Percentiles rank a stretch among this genome's conserved stretches.
Evolutionary conservation across 2,113 vertebrate genomes (phyloP).

Genomic region (Sebastes schlegelii): DNA sequence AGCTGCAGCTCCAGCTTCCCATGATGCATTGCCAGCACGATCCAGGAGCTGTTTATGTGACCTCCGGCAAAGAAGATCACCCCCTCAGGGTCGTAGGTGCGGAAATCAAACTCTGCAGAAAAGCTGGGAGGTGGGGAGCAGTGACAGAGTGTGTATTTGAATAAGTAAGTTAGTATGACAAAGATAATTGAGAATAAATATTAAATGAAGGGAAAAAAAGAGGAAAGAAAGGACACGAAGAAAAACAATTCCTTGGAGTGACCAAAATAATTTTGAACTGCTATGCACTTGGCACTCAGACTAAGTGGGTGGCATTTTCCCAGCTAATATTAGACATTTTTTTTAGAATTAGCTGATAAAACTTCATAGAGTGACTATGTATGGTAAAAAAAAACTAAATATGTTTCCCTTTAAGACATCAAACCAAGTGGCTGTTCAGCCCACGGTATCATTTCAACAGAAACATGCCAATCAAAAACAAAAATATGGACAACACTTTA

Average conservation of each 20-base stretch:
- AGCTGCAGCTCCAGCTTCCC: constrained; percentile 95
- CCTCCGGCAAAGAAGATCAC: constrained; percentile 97
- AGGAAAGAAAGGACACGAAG: background rate
- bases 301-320: background rate
- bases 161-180: background rate
- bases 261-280: constrained; percentile 18
- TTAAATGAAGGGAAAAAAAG: background rate
- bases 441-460: background rate
- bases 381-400: constrained; percentile 6
- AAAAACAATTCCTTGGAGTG: constrained; percentile 7
- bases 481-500: background rate
- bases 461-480: background rate
- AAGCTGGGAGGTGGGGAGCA: constrained; percentile 71
- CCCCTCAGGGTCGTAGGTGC: constrained; percentile 94
- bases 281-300: constrained; percentile 11
- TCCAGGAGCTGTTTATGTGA: constrained; percentile 92
- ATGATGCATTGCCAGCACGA: constrained; percentile 90
- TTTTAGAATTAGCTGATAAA: constrained; percentile 5
- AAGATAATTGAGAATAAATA: background rate
- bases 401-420: background rate
- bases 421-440: background rate
- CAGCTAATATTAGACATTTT: constrained; percentile 7
- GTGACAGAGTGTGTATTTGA: background rate
- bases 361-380: constrained; percentile 5
- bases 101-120: constrained; percentile 95